Conservation (phyloP, 2,888 invertebrate species). For the Dicyrtomina minuta region DNA sequence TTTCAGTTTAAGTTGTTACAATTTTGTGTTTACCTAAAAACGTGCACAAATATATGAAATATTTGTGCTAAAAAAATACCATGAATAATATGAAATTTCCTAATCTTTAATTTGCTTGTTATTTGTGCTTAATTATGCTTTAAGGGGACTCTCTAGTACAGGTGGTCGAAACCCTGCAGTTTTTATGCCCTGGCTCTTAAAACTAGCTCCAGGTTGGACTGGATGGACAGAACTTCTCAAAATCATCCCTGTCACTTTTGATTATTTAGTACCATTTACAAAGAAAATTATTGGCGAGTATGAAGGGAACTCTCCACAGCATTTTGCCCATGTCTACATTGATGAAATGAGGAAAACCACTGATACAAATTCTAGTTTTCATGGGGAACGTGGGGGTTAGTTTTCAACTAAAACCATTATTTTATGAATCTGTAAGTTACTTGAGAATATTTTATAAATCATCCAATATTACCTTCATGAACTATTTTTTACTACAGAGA, state of each 20-base stretch:
- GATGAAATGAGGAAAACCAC: conserved; percentile 36
- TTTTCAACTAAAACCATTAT: too few relatives aligned
- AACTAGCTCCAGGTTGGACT: conserved; percentile 35
- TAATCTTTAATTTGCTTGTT: too few relatives aligned
- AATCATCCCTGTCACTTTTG: conserved; percentile 38
- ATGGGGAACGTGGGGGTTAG: conserved; percentile 38
- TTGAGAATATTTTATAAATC: too few relatives aligned
- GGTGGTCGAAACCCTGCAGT: conserved; percentile 39
- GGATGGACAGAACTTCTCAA: conserved; percentile 39
- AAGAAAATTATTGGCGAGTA: conserved; percentile 17
- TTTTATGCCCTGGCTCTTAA: conserved; percentile 46
- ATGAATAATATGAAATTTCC: too few relatives aligned
- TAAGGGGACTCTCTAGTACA: conserved; percentile 35
- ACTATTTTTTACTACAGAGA: conserved; percentile 31
- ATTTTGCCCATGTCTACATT: conserved; percentile 35
- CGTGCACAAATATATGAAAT: too few relatives aligned
- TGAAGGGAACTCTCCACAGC: conserved; percentile 8
- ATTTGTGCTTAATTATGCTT: background rate
- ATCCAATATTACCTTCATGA: too few relatives aligned
- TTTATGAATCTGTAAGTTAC: background rate
- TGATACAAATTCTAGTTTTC: conserved; percentile 39
- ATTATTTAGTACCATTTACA: conserved; percentile 38
- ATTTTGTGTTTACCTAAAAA: too few relatives aligned
- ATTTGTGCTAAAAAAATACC: too few relatives aligned
- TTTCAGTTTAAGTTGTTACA: too few relatives aligned